A percentile compares a stretch with the other conserved stretches of the same genome.
These are phyloP conservation scores for Chelonus formosanus DNA, from an alignment of 2,888 invertebrate species.

Conservation along the genomic window DNA sequence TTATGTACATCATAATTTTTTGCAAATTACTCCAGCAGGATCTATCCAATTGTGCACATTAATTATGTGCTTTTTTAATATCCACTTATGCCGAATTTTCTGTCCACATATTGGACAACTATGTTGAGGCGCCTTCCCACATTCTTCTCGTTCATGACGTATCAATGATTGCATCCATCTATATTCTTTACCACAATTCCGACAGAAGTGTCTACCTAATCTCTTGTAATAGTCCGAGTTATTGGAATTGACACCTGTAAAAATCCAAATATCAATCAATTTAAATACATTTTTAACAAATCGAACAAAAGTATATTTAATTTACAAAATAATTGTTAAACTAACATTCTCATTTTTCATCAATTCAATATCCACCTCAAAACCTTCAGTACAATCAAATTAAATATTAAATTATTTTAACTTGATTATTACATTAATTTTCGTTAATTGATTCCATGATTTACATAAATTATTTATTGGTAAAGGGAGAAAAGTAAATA, in stretches of 20 bases:
- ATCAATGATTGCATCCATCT: slow-evolving; percentile 78
- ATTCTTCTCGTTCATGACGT: slow-evolving; percentile 70
- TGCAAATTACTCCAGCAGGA: slow-evolving; percentile 29
- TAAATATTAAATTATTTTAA: too few relatives aligned
- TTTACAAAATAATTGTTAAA: too few relatives aligned
- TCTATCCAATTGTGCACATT: slow-evolving; percentile 51
- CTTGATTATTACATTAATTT: too few relatives aligned
- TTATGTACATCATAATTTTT: neutral
- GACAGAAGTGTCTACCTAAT: slow-evolving; percentile 64
- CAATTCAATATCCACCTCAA: too few relatives aligned
- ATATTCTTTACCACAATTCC: slow-evolving; percentile 77
- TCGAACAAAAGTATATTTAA: too few relatives aligned
- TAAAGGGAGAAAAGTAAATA: too few relatives aligned
- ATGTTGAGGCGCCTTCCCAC: slow-evolving; percentile 64
- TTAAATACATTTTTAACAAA: neutral
- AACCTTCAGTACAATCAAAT: too few relatives aligned
- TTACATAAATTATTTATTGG: too few relatives aligned
- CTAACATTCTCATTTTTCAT: too few relatives aligned
- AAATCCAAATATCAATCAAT: neutral
- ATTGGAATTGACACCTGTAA: neutral
- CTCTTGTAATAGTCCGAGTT: slow-evolving; percentile 55
- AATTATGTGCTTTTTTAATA: slow-evolving; percentile 60
- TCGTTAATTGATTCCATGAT: too few relatives aligned
- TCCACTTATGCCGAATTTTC: slow-evolving; percentile 63
- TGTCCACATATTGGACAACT: slow-evolving; percentile 61